Evolutionary conservation across 2,113 vertebrate species (phyloP), one percentile per base, ranked within the genome.

Genomic region (Macrotus californicus): DNA sequence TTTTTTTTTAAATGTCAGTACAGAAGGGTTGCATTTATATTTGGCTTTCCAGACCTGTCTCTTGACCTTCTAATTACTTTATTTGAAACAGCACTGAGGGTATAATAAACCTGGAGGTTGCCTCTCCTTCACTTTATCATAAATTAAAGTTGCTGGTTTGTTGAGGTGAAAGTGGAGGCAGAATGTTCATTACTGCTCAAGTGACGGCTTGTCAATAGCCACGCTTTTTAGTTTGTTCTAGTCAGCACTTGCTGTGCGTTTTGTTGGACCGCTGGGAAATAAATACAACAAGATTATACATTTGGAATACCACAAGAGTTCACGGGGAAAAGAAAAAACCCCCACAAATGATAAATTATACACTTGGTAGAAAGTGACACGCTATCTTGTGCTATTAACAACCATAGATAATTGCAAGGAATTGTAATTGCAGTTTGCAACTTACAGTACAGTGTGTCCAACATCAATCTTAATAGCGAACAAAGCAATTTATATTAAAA

Each of bases 361-460:
- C 98, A 98, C 98, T 98, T 98, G 98, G 98, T 98, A 98, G 98
- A 99, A 99, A 99, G 99, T 99, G 99, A 99, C 99, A 98, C 98
- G 98, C 98, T 99, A 99, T 99, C 99, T 99, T 98, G 98, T 98
- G 99, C 99, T 99, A 99, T 99, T 99, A 99, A 99, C 99, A 99
- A 98, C 98, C 98, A 98, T 97, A 99, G 99, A 99, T 99, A 99
- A 99, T 99, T 99, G 99, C 98, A 98, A 98, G 70, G 98, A 99
- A 99, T 99, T 99, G 99, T 99, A 99, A 99, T 99, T 99, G 99
- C 98, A 99, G 98, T 98, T 99, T 99, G 98, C 98, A 98, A 98
- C 98, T 99, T 99, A 98, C 97, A 98, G 98, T 99, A 97, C 98
- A 96, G 98, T 98, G 98, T 98, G 98, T 98, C 99, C 98, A 93